Evolutionary conservation across 1,140 invertebrate species (phyloP), one percentile per base, ranked within the genome.

Genomic region (Caerostris extrusa): DNA sequence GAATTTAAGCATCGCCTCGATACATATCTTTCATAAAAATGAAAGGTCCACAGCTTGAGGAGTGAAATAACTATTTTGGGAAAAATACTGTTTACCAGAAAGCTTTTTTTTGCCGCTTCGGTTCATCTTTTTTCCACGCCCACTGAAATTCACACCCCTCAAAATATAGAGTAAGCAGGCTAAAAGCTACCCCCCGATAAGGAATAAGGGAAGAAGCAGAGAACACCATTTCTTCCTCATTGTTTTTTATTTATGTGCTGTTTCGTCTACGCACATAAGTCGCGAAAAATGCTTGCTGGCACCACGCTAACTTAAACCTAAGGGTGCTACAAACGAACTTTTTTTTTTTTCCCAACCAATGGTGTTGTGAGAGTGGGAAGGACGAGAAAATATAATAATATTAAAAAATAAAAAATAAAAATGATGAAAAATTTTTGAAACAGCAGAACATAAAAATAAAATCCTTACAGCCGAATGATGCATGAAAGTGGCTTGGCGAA

Each of bases 401-500:
- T 1, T 34, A 34, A 60, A n/a, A 19, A 85, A 85, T 57, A 17
- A 56, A 87, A 61, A 34, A 88, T n/a, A 88, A 88, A 88, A 88
- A 64, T 7, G 60, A 64, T 19, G 34, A 10, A 88, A 61, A 88
- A 64, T 53, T 6, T 57, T n/a, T 14, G 57, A 93, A 93, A 64
- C 56, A 77, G 71, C 14, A 67, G 85, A 91, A 91, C 50, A 69
- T 60, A 64, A 58, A 91, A 91, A 82, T 64, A 34, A 34, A 93
- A 87, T 55, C 12, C 57, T 14, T 53, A 93, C 83, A 69, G 56
- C 5, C 85, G 85, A 93, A 89, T 93, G 92, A 93, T 93, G 92
- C 88, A 93, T 93, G 92, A 82, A 93, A 88, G 67, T 82, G 67
- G 92, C 92, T 93, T 77, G 34, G 92, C 85, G 86, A 71, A 93